Evolutionary conservation across 2,888 invertebrate genomes (phyloP).

Genomic region (Halictus quadricinctus): DNA sequence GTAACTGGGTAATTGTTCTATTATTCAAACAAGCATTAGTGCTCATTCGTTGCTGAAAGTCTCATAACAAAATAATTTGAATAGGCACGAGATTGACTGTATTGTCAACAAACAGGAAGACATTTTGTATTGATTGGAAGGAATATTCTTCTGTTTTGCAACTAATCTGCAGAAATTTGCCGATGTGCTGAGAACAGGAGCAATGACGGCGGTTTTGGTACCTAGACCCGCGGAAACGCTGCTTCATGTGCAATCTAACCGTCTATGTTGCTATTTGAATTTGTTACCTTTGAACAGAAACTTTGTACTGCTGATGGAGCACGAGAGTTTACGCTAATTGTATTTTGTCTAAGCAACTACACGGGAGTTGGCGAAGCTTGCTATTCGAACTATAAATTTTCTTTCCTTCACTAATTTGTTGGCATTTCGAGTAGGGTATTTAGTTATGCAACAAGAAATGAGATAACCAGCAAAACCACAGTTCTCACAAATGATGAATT

Average conservation of each 20-base stretch:
- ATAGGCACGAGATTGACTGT: no score
- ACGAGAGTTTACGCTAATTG: neutral
- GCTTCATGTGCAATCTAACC: neutral
- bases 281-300: neutral
- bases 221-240: no score
- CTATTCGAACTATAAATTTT: neutral
- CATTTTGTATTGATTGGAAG: no score
- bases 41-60: neutral
- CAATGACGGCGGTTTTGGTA: no score
- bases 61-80: no score
- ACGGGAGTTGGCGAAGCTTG: neutral
- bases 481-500: neutral
- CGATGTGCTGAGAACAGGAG: no score
- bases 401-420: neutral
- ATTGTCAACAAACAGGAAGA: no score
- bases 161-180: no score
- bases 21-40: neutral
- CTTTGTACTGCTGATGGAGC: neutral
- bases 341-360: neutral
- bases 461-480: neutral
- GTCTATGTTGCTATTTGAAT: neutral
- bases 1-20: neutral
- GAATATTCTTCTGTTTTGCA: no score
- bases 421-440: no score
- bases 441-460: neutral